phyloP scores from a whole-genome alignment of 53 echinoderm and acorn worm species.

The Paracentrotus lividus region DNA sequence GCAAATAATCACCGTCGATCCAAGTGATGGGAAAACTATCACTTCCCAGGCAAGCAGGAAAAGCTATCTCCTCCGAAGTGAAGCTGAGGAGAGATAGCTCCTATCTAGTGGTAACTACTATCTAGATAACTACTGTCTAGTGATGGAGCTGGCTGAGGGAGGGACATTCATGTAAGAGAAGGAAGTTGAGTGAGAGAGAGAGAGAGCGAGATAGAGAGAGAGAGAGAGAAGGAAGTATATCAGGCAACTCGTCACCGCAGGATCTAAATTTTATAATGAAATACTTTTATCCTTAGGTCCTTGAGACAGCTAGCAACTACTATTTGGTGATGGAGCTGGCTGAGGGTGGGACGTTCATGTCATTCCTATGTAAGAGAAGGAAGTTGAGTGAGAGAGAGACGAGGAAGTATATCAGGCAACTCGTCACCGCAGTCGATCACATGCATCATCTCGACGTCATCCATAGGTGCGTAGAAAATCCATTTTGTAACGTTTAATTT shows the following conservation, averaged over 20 bases:
- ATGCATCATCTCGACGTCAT: conserved; percentile 82
- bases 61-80: too few relatives aligned
- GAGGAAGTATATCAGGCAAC: conserved; percentile 74
- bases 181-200: conserved; percentile 79
- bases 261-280: too few relatives aligned
- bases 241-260: conserved; percentile 79
- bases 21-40: too few relatives aligned
- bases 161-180: conserved; percentile 85
- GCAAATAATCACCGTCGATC: too few relatives aligned
- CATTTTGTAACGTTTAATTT: too few relatives aligned
- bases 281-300: conserved; percentile 49
- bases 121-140: conserved; percentile 96
- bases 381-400: conserved; percentile 81
- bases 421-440: conserved; percentile 78
- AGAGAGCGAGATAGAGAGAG: too few relatives aligned
- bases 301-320: conserved; percentile 93
- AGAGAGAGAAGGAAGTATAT: conserved; percentile 73
- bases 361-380: conserved; percentile 78
- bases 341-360: conserved; percentile 89
- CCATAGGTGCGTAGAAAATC: conserved; percentile 78
- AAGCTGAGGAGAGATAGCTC: too few relatives aligned
- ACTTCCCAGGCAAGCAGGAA: too few relatives aligned
- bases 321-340: conserved; percentile 91
- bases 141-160: conserved; percentile 89
- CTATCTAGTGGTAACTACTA: too few relatives aligned